Conservation (phyloP, 2,888 invertebrate genomes). For the Dicyrtoma fusca region DNA sequence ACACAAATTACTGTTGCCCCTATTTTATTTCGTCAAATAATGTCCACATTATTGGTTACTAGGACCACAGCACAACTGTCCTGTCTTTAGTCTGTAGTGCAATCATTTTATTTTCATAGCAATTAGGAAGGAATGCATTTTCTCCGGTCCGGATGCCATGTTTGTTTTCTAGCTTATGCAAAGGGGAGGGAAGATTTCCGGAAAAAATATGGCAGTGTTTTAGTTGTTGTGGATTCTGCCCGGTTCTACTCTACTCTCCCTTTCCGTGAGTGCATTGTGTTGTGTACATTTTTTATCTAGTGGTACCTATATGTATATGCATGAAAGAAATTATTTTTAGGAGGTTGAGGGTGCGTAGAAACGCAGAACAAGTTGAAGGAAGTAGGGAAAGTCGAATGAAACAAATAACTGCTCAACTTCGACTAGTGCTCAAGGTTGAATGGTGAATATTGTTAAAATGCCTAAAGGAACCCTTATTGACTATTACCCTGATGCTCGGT, state of each 20-base stretch:
- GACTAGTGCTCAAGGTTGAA: slow-evolving; percentile 20
- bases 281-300: slow-evolving; percentile 26
- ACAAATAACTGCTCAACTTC: background rate
- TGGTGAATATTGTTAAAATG: slow-evolving; percentile 13
- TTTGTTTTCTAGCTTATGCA: too few species aligned
- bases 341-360: slow-evolving; percentile 1
- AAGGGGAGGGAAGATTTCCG: background rate
- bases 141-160: too few species aligned
- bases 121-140: too few species aligned
- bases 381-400: background rate
- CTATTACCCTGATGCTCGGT: slow-evolving; percentile 25
- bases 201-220: background rate
- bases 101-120: too few species aligned
- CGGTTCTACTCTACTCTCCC: too few species aligned
- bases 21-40: too few species aligned
- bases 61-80: too few species aligned
- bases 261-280: too few species aligned
- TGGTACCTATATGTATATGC: background rate
- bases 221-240: too few species aligned
- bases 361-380: slow-evolving; percentile 18
- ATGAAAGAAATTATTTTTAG: slow-evolving; percentile 27
- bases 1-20: too few species aligned
- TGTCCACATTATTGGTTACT: too few species aligned
- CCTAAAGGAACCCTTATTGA: slow-evolving; percentile 8
- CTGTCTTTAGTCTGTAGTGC: too few species aligned